Evolutionary conservation across 2,797 vertebrate species (phyloP).

Genomic region (Clamator glandarius): DNA sequence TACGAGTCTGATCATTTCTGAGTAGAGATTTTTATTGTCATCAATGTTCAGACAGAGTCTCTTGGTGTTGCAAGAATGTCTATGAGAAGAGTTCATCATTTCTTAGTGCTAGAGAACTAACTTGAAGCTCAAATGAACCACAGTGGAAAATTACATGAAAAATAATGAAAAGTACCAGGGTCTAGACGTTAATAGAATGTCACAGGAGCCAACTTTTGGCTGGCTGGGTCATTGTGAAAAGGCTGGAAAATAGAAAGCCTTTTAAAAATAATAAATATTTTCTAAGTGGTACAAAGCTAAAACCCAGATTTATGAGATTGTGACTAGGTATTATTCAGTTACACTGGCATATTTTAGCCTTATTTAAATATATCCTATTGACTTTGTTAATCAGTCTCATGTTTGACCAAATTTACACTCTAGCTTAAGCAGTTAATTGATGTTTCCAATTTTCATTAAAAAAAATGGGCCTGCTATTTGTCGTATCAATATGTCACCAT

Average conservation of each 20-base stretch:
- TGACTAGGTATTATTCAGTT: not conserved
- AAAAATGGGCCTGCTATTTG: not conserved
- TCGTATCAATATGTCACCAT: constrained; percentile 1
- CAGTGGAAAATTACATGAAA: not conserved
- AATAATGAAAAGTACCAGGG: not conserved
- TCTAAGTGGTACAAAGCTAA: not conserved
- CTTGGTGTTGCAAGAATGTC: not conserved
- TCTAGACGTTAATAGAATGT: not conserved
- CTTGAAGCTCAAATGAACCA: not conserved
- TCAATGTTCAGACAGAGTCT: accelerated
- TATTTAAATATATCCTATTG: constrained; percentile 2
- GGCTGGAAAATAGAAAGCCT: not conserved
- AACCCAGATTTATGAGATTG: not conserved
- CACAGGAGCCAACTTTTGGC: not conserved
- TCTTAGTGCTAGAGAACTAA: not conserved
- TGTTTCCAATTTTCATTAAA: not conserved
- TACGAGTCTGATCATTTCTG: not conserved
- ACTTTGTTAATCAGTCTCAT: constrained; percentile 11
- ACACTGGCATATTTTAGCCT: not conserved
- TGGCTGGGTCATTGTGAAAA: accelerated
- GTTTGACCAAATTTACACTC: constrained; percentile 44
- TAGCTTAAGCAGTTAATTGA: not conserved
- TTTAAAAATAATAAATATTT: not conserved
- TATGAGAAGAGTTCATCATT: not conserved
- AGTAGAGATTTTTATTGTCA: not conserved